Percentiles rank a stretch among this genome's conserved stretches.
Evolutionary conservation across 2,113 vertebrate genomes (phyloP).

Genomic region (Sander lucioperca): DNA sequence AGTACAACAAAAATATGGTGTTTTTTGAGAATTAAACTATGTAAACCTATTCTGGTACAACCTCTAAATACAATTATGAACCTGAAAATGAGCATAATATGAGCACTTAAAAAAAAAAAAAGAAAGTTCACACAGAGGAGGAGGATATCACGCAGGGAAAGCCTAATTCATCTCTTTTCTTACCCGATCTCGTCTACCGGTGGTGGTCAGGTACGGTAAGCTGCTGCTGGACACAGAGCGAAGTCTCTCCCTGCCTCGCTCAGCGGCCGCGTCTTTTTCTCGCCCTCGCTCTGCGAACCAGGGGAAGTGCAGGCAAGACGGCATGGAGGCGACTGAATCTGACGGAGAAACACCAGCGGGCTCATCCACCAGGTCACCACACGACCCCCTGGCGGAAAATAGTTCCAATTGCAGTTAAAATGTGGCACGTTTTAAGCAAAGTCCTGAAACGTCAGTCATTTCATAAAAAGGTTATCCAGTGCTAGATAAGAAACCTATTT

Average conservation of each 20-base stretch:
- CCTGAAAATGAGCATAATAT: too few species aligned
- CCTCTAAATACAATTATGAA: too few species aligned
- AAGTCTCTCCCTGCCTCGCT: slow-evolving; percentile 71
- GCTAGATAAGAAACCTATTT: background rate
- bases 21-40: too few species aligned
- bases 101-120: too few species aligned
- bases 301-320: slow-evolving; percentile 91
- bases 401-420: background rate
- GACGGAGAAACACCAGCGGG: slow-evolving; percentile 84
- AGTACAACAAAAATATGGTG: too few species aligned
- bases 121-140: background rate
- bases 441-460: background rate
- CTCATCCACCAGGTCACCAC: slow-evolving; percentile 84
- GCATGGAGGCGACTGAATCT: slow-evolving; percentile 87
- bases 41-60: too few species aligned
- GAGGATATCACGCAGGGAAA: background rate
- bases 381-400: slow-evolving; percentile 80
- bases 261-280: slow-evolving; percentile 70
- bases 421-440: too few species aligned
- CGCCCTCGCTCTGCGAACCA: slow-evolving; percentile 91
- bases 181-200: slow-evolving; percentile 79
- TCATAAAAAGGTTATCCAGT: background rate
- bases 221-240: slow-evolving; percentile 85
- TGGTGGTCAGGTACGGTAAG: slow-evolving; percentile 84
- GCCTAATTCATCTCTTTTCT: slow-evolving; percentile 63